These are phyloP conservation scores for Neuroterus valhalla DNA, from an alignment of 1,140 invertebrate species.

Conservation along the genomic window DNA sequence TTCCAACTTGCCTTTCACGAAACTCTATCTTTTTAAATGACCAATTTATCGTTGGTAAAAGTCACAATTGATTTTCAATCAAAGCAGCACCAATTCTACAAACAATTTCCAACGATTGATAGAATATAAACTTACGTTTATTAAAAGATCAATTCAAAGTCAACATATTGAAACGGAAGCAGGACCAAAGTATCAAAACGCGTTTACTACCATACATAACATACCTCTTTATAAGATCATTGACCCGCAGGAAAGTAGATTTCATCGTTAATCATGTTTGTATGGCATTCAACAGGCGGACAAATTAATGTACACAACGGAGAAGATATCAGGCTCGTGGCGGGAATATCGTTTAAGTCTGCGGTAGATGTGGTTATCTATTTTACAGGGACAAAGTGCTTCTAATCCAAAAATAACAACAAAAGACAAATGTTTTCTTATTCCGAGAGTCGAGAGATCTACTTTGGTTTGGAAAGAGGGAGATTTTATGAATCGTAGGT, in stretches of 20 bases:
- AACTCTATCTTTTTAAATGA: no score
- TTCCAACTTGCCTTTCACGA: no score
- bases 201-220: no score
- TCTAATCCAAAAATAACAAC: not conserved
- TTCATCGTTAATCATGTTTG: slow-evolving; percentile 14
- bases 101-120: not conserved
- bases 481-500: slow-evolving; percentile 57
- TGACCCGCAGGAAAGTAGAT: not conserved
- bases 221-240: not conserved
- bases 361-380: slow-evolving; percentile 11
- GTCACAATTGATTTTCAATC: no score
- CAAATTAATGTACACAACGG: slow-evolving; percentile 17
- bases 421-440: slow-evolving; percentile 21
- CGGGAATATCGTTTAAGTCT: slow-evolving; percentile 18
- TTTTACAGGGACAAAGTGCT: slow-evolving; percentile 15
- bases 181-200: not conserved
- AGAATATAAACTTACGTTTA: no score
- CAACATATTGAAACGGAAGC: not conserved
- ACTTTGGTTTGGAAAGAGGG: slow-evolving; percentile 33
- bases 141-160: not conserved
- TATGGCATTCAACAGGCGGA: slow-evolving; percentile 20
- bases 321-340: slow-evolving; percentile 24
- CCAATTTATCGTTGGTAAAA: no score
- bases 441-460: not conserved
- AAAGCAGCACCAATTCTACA: not conserved